Conservation (phyloP, 2,113 vertebrate species). For the Thinocorus orbignyianus region DNA sequence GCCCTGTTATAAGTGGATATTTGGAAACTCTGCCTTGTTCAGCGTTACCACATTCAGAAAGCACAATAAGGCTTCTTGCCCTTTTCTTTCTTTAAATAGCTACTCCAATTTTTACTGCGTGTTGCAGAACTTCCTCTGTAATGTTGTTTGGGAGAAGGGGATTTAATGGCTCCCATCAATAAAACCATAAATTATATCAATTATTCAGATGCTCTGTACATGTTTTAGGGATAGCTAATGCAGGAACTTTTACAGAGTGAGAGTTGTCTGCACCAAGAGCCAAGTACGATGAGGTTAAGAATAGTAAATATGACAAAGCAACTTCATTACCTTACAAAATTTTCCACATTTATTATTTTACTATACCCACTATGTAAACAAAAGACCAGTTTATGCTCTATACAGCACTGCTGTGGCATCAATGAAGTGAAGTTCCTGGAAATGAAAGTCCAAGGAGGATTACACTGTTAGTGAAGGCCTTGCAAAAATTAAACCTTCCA, state of each 20-base stretch:
- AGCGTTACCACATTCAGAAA: not conserved
- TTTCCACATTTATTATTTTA: not conserved
- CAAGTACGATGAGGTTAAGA: not conserved
- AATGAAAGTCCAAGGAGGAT: not conserved
- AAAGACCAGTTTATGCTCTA: not conserved
- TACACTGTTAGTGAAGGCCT: not conserved
- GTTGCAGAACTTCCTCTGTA: not conserved
- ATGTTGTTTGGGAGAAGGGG: not conserved
- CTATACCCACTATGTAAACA: not conserved
- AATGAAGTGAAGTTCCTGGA: not conserved
- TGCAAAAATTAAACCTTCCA: not conserved
- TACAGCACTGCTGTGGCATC: not conserved
- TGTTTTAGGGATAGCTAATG: conserved; percentile 58
- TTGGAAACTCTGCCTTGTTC: not conserved
- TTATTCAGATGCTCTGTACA: conserved; percentile 61
- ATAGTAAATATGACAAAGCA: not conserved
- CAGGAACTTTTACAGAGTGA: conserved; percentile 37
- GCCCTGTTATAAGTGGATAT: not conserved
- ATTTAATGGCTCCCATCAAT: conserved; percentile 39
- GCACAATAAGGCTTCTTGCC: not conserved
- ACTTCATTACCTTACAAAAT: not conserved
- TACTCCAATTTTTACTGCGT: not conserved
- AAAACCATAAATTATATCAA: conserved; percentile 20
- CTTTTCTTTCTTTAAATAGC: conserved; percentile 44
- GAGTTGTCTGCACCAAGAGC: not conserved